phyloP scores from a whole-genome alignment of 2,797 vertebrate genomes.

The Crax fasciolata region DNA sequence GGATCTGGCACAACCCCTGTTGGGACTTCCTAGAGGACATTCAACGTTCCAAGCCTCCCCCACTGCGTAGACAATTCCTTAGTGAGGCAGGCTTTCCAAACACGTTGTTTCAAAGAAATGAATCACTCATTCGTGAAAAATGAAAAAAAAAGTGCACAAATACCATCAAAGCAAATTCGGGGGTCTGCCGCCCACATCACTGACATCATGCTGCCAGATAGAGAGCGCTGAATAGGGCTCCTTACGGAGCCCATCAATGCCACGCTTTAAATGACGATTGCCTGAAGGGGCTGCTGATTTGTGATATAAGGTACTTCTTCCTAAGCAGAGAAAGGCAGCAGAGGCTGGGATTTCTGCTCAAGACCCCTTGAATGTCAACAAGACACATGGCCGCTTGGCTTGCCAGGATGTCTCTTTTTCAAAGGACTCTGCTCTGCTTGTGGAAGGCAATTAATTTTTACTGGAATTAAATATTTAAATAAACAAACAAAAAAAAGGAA shows the following conservation, averaged over 20 bases:
- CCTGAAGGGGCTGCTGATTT: constrained; percentile 72
- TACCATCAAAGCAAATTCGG: constrained; percentile 76
- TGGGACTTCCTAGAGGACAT: constrained; percentile 71
- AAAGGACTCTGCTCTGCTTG: constrained; percentile 1
- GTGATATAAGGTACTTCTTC: constrained; percentile 76
- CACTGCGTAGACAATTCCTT: constrained; percentile 70
- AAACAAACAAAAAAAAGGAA: background rate
- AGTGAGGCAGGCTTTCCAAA: constrained; percentile 62
- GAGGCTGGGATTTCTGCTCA: constrained; percentile 15
- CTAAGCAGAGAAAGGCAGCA: constrained; percentile 51
- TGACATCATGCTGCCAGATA: constrained; percentile 76
- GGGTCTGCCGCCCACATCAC: constrained; percentile 72
- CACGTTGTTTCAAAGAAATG: constrained; percentile 76
- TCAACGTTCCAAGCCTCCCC: constrained; percentile 69
- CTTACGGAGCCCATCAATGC: constrained; percentile 75
- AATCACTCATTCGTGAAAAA: constrained; percentile 77
- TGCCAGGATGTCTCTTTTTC: constrained; percentile 46
- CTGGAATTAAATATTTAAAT: background rate
- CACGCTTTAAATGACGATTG: constrained; percentile 77
- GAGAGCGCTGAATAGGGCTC: constrained; percentile 69
- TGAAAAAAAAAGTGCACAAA: constrained; percentile 74
- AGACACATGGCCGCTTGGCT: background rate
- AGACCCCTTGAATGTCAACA: constrained; percentile 20
- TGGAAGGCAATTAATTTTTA: constrained; percentile 49
- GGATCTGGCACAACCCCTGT: constrained; percentile 70